Conservation (phyloP, 2,113 vertebrate genomes). For the Gavia stellata region DNA sequence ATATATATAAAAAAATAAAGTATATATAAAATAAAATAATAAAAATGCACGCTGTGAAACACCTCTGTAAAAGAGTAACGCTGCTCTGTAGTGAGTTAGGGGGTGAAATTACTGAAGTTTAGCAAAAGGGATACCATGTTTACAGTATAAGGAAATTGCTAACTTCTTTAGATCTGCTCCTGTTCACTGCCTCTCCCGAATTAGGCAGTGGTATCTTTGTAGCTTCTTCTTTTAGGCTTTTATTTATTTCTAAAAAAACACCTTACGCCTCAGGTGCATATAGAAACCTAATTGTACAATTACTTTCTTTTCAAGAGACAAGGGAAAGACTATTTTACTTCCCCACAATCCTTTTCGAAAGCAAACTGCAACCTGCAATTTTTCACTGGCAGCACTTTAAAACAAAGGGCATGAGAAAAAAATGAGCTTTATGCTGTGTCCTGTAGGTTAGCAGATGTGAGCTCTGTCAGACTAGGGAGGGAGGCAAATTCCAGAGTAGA, state of each 20-base stretch:
- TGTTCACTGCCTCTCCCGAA: background rate
- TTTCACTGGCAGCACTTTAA: conserved; percentile 32
- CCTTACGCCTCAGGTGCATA: conserved; percentile 1
- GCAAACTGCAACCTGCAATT: background rate
- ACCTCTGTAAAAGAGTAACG: background rate
- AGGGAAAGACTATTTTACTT: background rate
- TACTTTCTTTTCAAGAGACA: background rate
- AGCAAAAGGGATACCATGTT: background rate
- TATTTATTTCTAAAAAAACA: conserved; percentile 20
- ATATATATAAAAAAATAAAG: too few relatives aligned
- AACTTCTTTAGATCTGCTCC: conserved; percentile 1
- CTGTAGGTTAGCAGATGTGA: conserved; percentile 32
- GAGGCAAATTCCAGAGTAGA: conserved; percentile 7
- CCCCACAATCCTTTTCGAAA: background rate
- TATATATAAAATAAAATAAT: too few relatives aligned
- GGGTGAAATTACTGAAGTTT: background rate
- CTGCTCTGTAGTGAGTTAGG: background rate
- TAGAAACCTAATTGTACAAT: background rate
- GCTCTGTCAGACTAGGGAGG: background rate
- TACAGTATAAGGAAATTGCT: background rate
- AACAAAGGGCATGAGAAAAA: background rate
- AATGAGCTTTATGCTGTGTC: background rate
- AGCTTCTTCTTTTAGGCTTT: background rate
- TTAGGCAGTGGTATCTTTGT: background rate
- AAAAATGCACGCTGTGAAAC: background rate